Percentiles rank a stretch among this genome's conserved stretches.
These are phyloP conservation scores for Blera fallax DNA, from an alignment of 2,888 invertebrate genomes.

Conservation along the genomic window DNA sequence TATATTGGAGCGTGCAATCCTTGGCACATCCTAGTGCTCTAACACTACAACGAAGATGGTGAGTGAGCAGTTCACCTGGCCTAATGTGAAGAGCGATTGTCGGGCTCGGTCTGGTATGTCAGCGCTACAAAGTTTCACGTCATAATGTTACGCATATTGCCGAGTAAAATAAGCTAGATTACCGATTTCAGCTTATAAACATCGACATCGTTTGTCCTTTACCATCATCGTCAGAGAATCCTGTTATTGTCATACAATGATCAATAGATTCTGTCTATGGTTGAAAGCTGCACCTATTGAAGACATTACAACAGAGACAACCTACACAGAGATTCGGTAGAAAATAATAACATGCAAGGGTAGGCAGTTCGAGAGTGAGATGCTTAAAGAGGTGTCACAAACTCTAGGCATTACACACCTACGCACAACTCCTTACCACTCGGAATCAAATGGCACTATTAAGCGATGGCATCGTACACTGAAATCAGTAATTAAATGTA, in stretches of 20 bases:
- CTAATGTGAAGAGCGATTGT: not conserved
- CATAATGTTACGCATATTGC: not conserved
- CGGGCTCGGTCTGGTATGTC: not conserved
- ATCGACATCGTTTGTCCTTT: slow-evolving; percentile 80
- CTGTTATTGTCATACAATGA: not conserved
- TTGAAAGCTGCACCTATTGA: slow-evolving; percentile 70
- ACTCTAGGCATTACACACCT: not conserved
- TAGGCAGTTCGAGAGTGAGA: slow-evolving; percentile 65
- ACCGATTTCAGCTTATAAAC: not conserved
- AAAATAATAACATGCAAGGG: slow-evolving; percentile 78
- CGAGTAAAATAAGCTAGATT: not conserved
- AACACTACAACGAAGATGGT: not conserved
- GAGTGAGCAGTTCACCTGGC: not conserved
- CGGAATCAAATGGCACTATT: slow-evolving; percentile 78
- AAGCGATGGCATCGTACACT: slow-evolving; percentile 74
- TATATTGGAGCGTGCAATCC: too few species aligned
- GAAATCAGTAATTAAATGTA: slow-evolving; percentile 46
- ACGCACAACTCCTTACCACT: slow-evolving; percentile 6
- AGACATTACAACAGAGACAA: slow-evolving; percentile 34
- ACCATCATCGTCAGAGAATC: slow-evolving; percentile 75
- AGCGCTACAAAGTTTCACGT: not conserved
- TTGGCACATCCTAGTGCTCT: not conserved
- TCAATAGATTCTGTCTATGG: slow-evolving; percentile 72
- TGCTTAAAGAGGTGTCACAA: not conserved
- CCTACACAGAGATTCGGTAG: slow-evolving; percentile 76